Evolutionary conservation across 2,113 vertebrate genomes (phyloP), one percentile per base, ranked within the genome.

Genomic region (Lophius piscatorius): DNA sequence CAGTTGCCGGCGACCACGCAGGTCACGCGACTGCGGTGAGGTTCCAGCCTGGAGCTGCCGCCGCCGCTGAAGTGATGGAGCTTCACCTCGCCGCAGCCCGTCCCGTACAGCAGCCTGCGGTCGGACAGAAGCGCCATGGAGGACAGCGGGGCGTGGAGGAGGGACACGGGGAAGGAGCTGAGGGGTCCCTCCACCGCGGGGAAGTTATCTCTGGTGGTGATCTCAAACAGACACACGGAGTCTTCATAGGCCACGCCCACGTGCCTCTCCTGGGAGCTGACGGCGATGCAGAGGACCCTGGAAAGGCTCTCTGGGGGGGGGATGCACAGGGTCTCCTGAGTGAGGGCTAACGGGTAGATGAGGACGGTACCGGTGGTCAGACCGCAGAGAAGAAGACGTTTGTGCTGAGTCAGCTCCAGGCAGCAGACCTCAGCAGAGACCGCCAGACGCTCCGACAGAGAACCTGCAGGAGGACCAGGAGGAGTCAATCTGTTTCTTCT

Each of bases 301-400:
- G 79, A 84, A 6, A 74, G 84, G 58, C 81, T 81, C 76, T 94
- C 90, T 0, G 92, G 92, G 0, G 92, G 94, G 2, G 92, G 93
- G 35, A 93, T 89, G 65, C 89, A 88, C 7, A 91, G 57, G 0
- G 83, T 91, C 1, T 94, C 92, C 42, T 89, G 88, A 21, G 78
- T 80, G 28, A 90, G 81, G 0, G 72, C 74, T 35, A 94, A 40
- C 0, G 93, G 92, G 68, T 94, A 93, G 70, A 90, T 91, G 16
- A 94, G 88, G 20, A 93, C 81, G 0, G 90, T 89, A 14, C 94
- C 94, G 0, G 91, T 90, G 1, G 22, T 39, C 6, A 95, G 63
- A 1, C 93, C 93, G 0, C 84, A 90, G 23, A 92, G 80, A 4
- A 96, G 89, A 13, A 94, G 78, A 9, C 85, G 75, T 9, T 76